These are phyloP conservation scores for Sebastes iracundus DNA, from an alignment of 2,797 vertebrate genomes.

Conservation along the genomic window DNA sequence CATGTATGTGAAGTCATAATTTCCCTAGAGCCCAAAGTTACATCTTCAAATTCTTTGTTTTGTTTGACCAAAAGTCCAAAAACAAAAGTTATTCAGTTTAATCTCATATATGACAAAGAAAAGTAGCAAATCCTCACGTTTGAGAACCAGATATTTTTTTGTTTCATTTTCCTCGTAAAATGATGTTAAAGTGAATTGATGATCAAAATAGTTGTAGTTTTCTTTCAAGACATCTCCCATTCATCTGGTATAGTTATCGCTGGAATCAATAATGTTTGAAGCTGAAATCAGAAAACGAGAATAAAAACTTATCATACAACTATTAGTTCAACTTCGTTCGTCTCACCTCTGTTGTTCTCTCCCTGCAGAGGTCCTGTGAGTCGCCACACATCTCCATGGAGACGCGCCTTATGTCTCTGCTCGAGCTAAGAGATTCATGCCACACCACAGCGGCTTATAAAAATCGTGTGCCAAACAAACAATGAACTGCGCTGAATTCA, in stretches of 20 bases:
- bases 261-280: no score
- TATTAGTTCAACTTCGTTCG: neutral
- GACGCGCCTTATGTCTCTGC: conserved; percentile 60
- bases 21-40: fast-evolving
- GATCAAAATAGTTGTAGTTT: no score
- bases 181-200: neutral
- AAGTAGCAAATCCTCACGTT: fast-evolving
- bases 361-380: conserved; percentile 82
- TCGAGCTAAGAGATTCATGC: conserved; percentile 59
- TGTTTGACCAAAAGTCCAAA: neutral
- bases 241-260: neutral
- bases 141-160: neutral
- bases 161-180: neutral
- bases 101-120: no score
- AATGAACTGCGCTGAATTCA: conserved; percentile 54
- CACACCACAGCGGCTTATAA: conserved; percentile 60
- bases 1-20: neutral
- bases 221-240: neutral
- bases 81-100: neutral
- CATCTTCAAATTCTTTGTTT: neutral
- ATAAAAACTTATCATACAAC: fast-evolving
- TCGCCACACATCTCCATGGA: conserved; percentile 39
- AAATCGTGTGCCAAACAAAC: conserved; percentile 77
- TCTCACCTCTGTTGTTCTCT: neutral
- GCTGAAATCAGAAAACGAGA: neutral